Evolutionary conservation across 1,140 invertebrate genomes (phyloP).

Genomic region (Acromyrmex heyeri): DNA sequence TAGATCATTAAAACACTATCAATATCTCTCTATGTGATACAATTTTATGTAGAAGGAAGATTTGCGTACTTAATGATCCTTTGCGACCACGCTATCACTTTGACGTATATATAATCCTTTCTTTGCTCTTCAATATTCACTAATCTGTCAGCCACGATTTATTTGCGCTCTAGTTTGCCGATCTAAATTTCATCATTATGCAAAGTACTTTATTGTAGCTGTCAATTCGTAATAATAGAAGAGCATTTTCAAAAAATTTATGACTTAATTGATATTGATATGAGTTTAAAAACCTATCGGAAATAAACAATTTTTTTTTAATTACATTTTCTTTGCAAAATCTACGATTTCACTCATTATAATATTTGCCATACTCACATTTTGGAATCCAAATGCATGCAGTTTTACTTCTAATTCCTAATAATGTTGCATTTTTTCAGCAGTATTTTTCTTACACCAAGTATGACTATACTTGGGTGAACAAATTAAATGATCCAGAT

Average conservation of each 20-base stretch:
- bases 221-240: slow-evolving; percentile 6
- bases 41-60: slow-evolving; percentile 28
- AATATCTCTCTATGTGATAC: slow-evolving; percentile 7
- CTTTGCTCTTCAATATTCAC: slow-evolving; percentile 15
- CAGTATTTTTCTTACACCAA: slow-evolving; percentile 4
- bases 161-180: neutral
- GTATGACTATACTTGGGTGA: slow-evolving; percentile 15
- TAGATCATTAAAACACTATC: slow-evolving; percentile 10
- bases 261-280: neutral
- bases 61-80: slow-evolving; percentile 27
- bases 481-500: slow-evolving; percentile 30
- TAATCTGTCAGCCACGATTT: slow-evolving; percentile 14
- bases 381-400: neutral
- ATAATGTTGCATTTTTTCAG: neutral
- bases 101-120: neutral
- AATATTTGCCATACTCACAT: neutral
- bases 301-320: neutral
- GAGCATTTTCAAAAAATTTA: neutral
- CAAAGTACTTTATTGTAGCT: neutral
- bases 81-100: neutral
- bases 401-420: neutral
- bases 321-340: neutral
- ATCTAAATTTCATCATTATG: slow-evolving; percentile 20
- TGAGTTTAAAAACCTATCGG: neutral
- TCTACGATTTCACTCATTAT: neutral